Evolutionary conservation across 2,113 vertebrate genomes (phyloP).

Genomic region (Bubo bubo): DNA sequence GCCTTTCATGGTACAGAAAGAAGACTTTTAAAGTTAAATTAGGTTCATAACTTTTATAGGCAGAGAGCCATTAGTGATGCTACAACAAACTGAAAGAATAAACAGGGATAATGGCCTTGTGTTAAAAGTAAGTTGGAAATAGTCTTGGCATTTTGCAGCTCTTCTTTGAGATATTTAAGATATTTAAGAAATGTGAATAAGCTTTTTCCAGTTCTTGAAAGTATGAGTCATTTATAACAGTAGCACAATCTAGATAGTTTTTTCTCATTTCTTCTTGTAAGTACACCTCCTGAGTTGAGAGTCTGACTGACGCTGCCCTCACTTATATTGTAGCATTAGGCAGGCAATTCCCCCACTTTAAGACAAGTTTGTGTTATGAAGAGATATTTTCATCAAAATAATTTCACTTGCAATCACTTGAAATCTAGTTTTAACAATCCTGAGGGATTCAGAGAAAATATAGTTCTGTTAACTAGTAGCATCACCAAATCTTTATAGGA

Average conservation of each 20-base stretch:
- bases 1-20: slow-evolving; percentile 7
- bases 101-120: neutral
- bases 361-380: neutral
- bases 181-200: neutral
- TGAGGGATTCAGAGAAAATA: neutral
- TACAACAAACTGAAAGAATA: slow-evolving; percentile 16
- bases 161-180: neutral
- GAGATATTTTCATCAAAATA: slow-evolving; percentile 6
- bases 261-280: neutral
- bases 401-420: slow-evolving; percentile 26
- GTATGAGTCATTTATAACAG: neutral
- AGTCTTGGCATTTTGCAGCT: neutral
- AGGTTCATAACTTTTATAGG: slow-evolving; percentile 43
- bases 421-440: neutral
- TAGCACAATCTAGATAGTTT: neutral
- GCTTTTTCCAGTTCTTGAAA: neutral
- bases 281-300: neutral
- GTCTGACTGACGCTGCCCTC: neutral
- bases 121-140: neutral
- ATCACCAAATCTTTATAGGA: slow-evolving; percentile 1
- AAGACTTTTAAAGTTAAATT: slow-evolving; percentile 41
- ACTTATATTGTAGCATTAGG: neutral
- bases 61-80: slow-evolving; percentile 25
- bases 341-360: neutral
- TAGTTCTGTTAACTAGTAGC: neutral